Percentiles rank a stretch among this genome's conserved stretches.
Evolutionary conservation across 2,113 vertebrate genomes (phyloP).

Genomic region (Indicator maculatus): DNA sequence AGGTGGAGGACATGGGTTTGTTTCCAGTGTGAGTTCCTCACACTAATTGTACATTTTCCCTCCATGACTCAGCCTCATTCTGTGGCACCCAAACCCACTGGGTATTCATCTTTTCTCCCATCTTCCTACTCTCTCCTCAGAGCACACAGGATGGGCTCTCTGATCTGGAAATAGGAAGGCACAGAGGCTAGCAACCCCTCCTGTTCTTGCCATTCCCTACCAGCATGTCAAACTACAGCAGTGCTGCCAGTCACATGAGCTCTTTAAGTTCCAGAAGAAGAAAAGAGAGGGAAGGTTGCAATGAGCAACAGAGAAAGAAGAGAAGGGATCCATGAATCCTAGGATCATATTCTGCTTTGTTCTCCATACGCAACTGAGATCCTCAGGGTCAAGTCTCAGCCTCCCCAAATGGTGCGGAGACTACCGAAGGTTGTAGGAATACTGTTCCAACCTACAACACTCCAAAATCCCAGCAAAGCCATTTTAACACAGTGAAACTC

Average conservation of each 20-base stretch:
- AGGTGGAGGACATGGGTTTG: neutral
- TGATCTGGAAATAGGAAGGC: neutral
- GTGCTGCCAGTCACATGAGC: neutral
- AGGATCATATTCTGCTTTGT: neutral
- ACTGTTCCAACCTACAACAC: neutral
- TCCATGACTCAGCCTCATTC: neutral
- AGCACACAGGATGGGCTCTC: neutral
- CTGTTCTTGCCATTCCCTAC: neutral
- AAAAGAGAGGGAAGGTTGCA: neutral
- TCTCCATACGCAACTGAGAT: neutral
- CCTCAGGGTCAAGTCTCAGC: neutral
- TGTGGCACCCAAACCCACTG: neutral
- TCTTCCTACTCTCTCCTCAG: neutral
- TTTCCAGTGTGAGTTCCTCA: neutral
- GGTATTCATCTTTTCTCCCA: neutral
- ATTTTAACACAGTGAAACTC: neutral
- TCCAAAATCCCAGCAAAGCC: neutral
- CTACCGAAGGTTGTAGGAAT: neutral
- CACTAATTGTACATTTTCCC: fast-evolving
- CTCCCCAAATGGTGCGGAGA: neutral
- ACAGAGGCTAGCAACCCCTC: neutral
- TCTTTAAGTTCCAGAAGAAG: neutral
- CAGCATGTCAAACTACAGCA: neutral
- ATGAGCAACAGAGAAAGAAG: neutral
- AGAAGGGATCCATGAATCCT: neutral